Conservation (phyloP, 2,797 vertebrate species). For the Paratrypauchen microcephalus region DNA sequence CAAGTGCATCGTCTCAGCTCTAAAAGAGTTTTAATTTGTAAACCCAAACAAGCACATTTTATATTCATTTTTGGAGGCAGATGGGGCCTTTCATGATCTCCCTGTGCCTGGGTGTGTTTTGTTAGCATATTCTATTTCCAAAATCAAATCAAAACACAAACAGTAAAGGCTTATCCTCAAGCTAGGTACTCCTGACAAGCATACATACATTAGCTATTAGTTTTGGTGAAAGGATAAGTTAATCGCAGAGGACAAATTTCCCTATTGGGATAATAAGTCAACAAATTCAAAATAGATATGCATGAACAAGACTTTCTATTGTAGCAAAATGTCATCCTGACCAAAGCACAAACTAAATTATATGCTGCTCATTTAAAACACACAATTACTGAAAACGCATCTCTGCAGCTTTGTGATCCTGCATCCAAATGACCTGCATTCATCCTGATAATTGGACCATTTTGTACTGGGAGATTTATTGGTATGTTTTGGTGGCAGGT, state of each 20-base stretch:
- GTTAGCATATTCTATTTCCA: not conserved
- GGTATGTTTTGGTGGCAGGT: conserved; percentile 39
- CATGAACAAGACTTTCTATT: conserved; percentile 32
- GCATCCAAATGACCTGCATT: conserved; percentile 55
- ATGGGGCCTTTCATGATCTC: too few species aligned
- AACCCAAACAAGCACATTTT: not conserved
- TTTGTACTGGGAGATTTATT: conserved; percentile 36
- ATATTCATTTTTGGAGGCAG: too few species aligned
- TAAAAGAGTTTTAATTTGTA: not conserved
- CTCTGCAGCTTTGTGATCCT: conserved; percentile 36
- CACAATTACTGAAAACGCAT: conserved; percentile 53
- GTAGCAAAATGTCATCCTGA: conserved; percentile 28
- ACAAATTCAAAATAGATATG: conserved; percentile 22
- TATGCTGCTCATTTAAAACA: conserved; percentile 40
- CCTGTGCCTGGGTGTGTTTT: too few species aligned
- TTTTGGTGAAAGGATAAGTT: not conserved
- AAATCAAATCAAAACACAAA: not conserved
- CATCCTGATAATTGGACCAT: conserved; percentile 57
- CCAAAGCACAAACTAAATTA: conserved; percentile 7
- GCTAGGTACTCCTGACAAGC: not conserved
- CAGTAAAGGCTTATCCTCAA: not conserved
- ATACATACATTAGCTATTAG: too few species aligned
- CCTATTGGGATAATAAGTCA: not conserved
- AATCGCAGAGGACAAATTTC: not conserved
- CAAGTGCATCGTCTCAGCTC: not conserved